A percentile compares a stretch with the other conserved stretches of the same genome.
Conservation (phyloP, 2,797 vertebrate species). For the Synaphobranchus kaupii region DNA sequence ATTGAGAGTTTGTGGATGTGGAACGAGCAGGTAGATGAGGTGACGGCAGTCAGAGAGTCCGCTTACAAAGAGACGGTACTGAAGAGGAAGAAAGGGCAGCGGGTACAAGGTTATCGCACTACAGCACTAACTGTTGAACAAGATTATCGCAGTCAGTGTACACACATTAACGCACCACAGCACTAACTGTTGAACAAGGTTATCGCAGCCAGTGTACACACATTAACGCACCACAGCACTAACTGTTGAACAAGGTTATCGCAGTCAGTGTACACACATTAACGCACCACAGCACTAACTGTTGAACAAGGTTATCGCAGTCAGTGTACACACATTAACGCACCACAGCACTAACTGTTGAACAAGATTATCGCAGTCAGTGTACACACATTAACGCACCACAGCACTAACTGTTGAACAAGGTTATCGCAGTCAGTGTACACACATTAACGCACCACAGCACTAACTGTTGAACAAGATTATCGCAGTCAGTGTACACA, state of each 20-base stretch:
- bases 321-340: background rate
- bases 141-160: too few relatives aligned
- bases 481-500: too few relatives aligned
- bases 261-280: background rate
- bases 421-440: too few relatives aligned
- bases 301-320: background rate
- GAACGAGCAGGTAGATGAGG: background rate
- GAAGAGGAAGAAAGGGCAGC: background rate
- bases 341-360: background rate
- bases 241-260: background rate
- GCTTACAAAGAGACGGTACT: background rate
- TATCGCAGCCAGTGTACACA: too few relatives aligned
- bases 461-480: too few relatives aligned
- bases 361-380: too few relatives aligned
- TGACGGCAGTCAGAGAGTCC: background rate
- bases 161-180: too few relatives aligned
- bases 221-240: background rate
- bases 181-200: too few relatives aligned
- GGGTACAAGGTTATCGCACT: background rate
- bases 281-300: background rate
- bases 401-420: background rate
- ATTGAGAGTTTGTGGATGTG: background rate
- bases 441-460: too few relatives aligned
- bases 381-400: background rate
- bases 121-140: too few relatives aligned